Conservation (phyloP, 2,113 vertebrate genomes). For the Cyphomyrus discorhynchus region DNA sequence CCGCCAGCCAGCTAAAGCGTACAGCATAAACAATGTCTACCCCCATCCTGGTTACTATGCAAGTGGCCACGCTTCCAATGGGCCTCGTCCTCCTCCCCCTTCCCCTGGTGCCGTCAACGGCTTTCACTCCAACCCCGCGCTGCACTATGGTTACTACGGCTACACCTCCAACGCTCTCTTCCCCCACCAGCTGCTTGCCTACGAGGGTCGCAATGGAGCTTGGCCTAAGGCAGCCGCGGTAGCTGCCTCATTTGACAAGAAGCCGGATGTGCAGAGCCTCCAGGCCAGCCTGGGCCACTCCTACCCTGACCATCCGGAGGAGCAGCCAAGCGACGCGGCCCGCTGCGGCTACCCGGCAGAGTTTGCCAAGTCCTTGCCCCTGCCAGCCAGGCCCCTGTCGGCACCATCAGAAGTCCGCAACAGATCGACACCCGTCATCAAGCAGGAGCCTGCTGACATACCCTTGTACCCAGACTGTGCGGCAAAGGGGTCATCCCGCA, state of each 20-base stretch:
- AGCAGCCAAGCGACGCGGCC: constrained; percentile 37
- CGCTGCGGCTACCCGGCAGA: constrained; percentile 52
- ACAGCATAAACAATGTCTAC: constrained; percentile 79
- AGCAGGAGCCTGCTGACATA: constrained; percentile 82
- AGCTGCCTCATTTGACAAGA: constrained; percentile 67
- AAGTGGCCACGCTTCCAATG: constrained; percentile 71
- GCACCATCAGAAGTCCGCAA: constrained; percentile 60
- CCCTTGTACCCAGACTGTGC: constrained; percentile 55
- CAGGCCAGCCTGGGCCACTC: constrained; percentile 69
- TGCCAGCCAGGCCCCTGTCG: constrained; percentile 53
- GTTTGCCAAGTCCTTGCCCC: constrained; percentile 39
- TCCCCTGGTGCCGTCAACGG: constrained; percentile 67
- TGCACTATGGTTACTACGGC: constrained; percentile 81
- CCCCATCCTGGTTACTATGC: constrained; percentile 89
- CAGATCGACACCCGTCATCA: constrained; percentile 67
- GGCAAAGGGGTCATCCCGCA: constrained; percentile 31
- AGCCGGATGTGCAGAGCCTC: constrained; percentile 72
- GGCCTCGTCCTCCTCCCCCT: constrained; percentile 69
- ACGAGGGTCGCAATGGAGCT: constrained; percentile 58
- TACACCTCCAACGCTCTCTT: constrained; percentile 79
- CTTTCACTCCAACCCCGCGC: constrained; percentile 77
- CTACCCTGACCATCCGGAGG: constrained; percentile 64
- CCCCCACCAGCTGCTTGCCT: constrained; percentile 74
- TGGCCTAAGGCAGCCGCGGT: constrained; percentile 51
- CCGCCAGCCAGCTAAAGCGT: constrained; percentile 78